Percentiles rank a stretch among this genome's conserved stretches.
Conservation (phyloP, 2,888 invertebrate species). For the Tenthredo distinguenda region DNA sequence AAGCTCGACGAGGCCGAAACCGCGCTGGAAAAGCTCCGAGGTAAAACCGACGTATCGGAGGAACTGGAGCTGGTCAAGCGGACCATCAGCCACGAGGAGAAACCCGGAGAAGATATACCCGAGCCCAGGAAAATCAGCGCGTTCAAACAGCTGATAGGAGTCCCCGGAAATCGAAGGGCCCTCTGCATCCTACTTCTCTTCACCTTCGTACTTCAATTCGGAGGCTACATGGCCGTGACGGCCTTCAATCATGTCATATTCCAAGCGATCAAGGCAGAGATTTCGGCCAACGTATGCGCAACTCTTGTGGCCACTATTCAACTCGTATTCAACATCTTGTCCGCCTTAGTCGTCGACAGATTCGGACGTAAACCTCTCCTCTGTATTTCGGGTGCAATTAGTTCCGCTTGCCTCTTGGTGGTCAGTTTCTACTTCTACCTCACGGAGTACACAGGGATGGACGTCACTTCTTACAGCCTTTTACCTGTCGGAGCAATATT, state of each 20-base stretch:
- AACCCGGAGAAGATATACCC: slow-evolving; percentile 34
- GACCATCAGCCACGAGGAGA: slow-evolving; percentile 27
- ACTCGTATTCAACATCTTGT: slow-evolving; percentile 69
- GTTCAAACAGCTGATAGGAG: slow-evolving; percentile 64
- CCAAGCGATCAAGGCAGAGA: slow-evolving; percentile 60
- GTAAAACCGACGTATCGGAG: slow-evolving; percentile 79
- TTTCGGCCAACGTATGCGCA: slow-evolving; percentile 63
- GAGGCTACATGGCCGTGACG: slow-evolving; percentile 71
- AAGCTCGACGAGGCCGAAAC: slow-evolving; percentile 75
- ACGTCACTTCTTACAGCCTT: slow-evolving; percentile 59
- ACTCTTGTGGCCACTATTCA: slow-evolving; percentile 66
- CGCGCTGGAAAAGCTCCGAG: slow-evolving; percentile 77
- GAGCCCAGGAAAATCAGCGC: neutral
- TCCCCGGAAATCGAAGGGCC: slow-evolving; percentile 72
- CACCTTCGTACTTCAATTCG: slow-evolving; percentile 78
- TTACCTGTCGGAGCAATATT: slow-evolving; percentile 61
- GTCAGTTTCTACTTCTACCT: slow-evolving; percentile 64
- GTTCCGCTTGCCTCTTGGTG: slow-evolving; percentile 60
- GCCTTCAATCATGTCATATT: slow-evolving; percentile 78
- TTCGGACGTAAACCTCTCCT: slow-evolving; percentile 78
- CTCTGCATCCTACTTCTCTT: slow-evolving; percentile 76
- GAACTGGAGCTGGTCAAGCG: slow-evolving; percentile 71
- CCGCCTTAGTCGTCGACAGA: slow-evolving; percentile 75
- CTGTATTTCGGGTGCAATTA: slow-evolving; percentile 70
- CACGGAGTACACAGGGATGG: slow-evolving; percentile 59